A percentile compares a stretch with the other conserved stretches of the same genome.
Conservation (phyloP, 2,797 vertebrate species). For the Tenualosa thibaudeaui region DNA sequence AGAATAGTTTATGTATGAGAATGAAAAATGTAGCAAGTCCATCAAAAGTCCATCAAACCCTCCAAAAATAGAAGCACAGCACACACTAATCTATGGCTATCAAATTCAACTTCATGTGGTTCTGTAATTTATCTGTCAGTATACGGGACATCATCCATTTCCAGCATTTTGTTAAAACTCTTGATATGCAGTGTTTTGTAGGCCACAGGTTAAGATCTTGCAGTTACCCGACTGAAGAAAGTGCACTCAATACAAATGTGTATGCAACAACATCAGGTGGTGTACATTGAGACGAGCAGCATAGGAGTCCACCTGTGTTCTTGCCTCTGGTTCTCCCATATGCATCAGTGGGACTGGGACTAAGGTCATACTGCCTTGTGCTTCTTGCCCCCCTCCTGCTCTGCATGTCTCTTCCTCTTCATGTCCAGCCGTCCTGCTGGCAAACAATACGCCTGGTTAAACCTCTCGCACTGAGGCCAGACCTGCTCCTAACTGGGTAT, state of each 20-base stretch:
- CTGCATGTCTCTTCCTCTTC: constrained; percentile 54
- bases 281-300: not conserved
- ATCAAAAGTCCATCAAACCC: not conserved
- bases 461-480: not conserved
- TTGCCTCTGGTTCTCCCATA: not conserved
- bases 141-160: not conserved
- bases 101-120: not conserved
- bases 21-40: not conserved
- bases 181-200: not conserved
- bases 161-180: not conserved
- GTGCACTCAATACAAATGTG: not conserved
- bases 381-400: constrained; percentile 49
- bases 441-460: constrained; percentile 32
- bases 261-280: not conserved
- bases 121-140: not conserved
- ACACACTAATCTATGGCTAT: not conserved
- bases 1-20: not conserved
- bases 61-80: not conserved
- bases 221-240: not conserved
- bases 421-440: constrained; percentile 40
- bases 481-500: not conserved
- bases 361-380: constrained; percentile 31
- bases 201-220: constrained; percentile 17
- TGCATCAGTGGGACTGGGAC: not conserved
- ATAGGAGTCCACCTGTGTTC: not conserved